Evolutionary conservation across 2,113 vertebrate genomes (phyloP), one percentile per base, ranked within the genome.

Genomic region (Recurvirostra avosetta): DNA sequence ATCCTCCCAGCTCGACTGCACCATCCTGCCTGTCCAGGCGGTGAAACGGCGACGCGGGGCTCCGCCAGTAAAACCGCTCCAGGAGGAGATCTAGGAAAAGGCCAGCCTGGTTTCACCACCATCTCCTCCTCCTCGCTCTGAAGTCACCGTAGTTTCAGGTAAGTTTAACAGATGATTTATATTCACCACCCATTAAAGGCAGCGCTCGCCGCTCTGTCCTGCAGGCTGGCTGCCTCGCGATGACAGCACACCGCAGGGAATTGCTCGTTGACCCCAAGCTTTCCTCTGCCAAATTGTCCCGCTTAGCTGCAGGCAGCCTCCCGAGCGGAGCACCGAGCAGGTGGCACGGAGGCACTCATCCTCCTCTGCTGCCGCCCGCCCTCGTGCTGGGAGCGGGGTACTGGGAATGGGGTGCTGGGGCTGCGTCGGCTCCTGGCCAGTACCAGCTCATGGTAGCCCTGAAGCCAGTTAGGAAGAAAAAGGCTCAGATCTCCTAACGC

Each of bases 1-100:
- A 0, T 49, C 0, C 2, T 15, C 53, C 30, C 38, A 9, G 34
- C 55, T 5, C 2, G 1, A 17, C 61, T 1, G 15, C 73, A 15
- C 68, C 14, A 0, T 78, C 67, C 79, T 79, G 89, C n/a, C 73
- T 2, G 0, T 29, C 59, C 47, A 15, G 66, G n/a, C 0, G 49
- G 49, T 6, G 22, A 50, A 50, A 50, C 49, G 22, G 49, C 49
- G 22, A 50, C 49, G 49, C 17, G 67, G 43, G 61, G 79, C 55
- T 79, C 49, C 11, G 59, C 65, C 1, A 8, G 53, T 45, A 11
- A 25, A 70, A 88, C 74, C 3, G 3, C 74, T 41, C 50, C n/a
- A 7, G 83, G 89, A 47, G 55, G 43, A 53, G 74, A 58, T 65
- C 68, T 22, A 65, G 89, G 89, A 65, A 80, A 70, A 75, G 61